Evolutionary conservation across 2,113 vertebrate species (phyloP), one percentile per base, ranked within the genome.

Genomic region (Onychostoma macrolepis): DNA sequence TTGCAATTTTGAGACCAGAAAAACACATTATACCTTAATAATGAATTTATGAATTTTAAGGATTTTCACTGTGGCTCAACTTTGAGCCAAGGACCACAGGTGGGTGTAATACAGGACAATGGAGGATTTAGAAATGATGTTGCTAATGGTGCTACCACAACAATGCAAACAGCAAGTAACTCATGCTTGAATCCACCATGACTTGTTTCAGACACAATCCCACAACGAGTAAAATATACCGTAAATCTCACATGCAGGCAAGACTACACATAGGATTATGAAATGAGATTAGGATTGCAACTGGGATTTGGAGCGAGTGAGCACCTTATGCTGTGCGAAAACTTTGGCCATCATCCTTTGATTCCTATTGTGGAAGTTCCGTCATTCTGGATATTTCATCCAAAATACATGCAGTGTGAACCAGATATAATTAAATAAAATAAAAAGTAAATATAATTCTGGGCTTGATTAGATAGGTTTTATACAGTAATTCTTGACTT

Each of bases 241-340:
- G 15, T 17, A 71, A 71, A 71, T 71, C 12, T 71, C 67, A 71
- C 26, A 71, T 50, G 26, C 81, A 56, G 26, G 7, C 61, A 17
- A 21, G 71, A 48, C 48, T 69, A 15, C 48, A 84, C 19, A 15
- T 56, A 21, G 65, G 67, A 84, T 84, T 84, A 84, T n/a, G 45
- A 63, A 53, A 72, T 72, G 67, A 45, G 82, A 84, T 72, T 84
- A 67, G 38, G 48, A 53, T 19, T 53, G 48, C 48, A n/a, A 38
- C 19, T 71, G 45, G 45, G 43, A 84, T 71, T 84, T 24, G 12
- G 30, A 38, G 36, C 21, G 3, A 21, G 2, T 15, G 12, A 33
- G 28, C 28, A 33, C 26, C 28, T 71, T 17, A 83, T 71, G 17
- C 19, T 36, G 10, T 6, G 79, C 2, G 61, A 65, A 48, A 65